Percentiles rank a stretch among this genome's conserved stretches.
phyloP scores from a whole-genome alignment of 2,797 vertebrate species.

The Knipowitschia caucasica region DNA sequence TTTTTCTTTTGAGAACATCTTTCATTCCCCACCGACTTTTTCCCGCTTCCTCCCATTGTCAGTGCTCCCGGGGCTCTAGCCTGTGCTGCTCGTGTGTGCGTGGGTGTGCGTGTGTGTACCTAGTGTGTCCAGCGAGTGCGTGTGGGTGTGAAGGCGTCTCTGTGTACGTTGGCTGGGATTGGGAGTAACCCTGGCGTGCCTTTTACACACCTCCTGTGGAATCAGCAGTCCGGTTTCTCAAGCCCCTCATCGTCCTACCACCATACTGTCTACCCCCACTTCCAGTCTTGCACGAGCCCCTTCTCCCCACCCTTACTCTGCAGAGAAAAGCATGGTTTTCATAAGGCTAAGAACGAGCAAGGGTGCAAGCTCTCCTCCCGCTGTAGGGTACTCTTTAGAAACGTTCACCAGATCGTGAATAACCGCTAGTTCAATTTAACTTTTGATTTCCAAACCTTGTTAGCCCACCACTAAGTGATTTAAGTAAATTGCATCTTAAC shows the following conservation, averaged over 20 bases:
- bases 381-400: conserved; percentile 60
- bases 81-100: conserved; percentile 70
- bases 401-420: conserved; percentile 55
- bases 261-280: conserved; percentile 53
- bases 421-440: conserved; percentile 68
- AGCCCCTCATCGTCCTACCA: conserved; percentile 50
- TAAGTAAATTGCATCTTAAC: conserved; percentile 74
- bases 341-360: conserved; percentile 73
- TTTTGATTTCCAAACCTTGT: conserved; percentile 57
- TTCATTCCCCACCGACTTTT: conserved; percentile 40
- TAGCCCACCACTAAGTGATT: conserved; percentile 62
- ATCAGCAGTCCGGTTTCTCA: conserved; percentile 67
- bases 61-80: conserved; percentile 63
- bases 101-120: conserved; percentile 38
- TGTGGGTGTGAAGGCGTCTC: conserved; percentile 67
- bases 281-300: conserved; percentile 64
- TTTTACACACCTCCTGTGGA: conserved; percentile 79
- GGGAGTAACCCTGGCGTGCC: conserved; percentile 83
- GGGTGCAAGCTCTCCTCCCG: conserved; percentile 54
- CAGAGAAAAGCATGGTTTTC: conserved; percentile 75
- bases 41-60: conserved; percentile 31
- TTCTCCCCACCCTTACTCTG: conserved; percentile 44
- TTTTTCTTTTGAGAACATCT: conserved; percentile 58
- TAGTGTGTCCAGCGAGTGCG: conserved; percentile 59
- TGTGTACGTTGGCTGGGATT: conserved; percentile 74